Evolutionary conservation across 2,888 invertebrate species (phyloP).

Genomic region (Netelia virgata): DNA sequence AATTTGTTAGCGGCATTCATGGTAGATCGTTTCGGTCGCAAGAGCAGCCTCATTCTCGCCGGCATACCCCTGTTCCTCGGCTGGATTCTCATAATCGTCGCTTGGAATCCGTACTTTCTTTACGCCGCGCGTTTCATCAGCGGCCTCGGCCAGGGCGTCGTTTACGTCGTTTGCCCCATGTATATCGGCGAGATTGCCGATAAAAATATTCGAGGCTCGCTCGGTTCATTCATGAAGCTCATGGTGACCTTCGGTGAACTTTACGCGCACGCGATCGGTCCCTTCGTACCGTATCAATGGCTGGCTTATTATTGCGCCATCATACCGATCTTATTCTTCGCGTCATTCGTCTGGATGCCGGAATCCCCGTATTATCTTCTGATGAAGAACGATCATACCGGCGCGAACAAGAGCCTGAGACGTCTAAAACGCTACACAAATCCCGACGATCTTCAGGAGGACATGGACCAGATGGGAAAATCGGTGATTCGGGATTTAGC

Average conservation of each 20-base stretch:
- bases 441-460: constrained; percentile 83
- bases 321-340: constrained; percentile 85
- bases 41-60: constrained; percentile 86
- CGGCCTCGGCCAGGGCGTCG: constrained; percentile 88
- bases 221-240: constrained; percentile 81
- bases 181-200: constrained; percentile 88
- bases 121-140: constrained; percentile 88
- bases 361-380: constrained; percentile 88
- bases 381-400: constrained; percentile 85
- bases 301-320: constrained; percentile 84
- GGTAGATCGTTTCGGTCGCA: constrained; percentile 87
- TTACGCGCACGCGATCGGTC: constrained; percentile 82
- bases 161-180: constrained; percentile 88
- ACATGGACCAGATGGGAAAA: constrained; percentile 84
- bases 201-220: constrained; percentile 86
- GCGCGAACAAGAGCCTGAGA: constrained; percentile 85
- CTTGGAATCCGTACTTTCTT: constrained; percentile 86
- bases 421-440: constrained; percentile 85
- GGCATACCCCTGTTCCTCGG: constrained; percentile 87
- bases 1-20: constrained; percentile 87
- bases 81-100: constrained; percentile 88
- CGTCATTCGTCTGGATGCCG: constrained; percentile 87
- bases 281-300: constrained; percentile 83
- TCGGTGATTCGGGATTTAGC: constrained; percentile 86
- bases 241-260: constrained; percentile 83